Evolutionary conservation across 2,888 invertebrate species (phyloP).

Genomic region (Chironomus riparius): DNA sequence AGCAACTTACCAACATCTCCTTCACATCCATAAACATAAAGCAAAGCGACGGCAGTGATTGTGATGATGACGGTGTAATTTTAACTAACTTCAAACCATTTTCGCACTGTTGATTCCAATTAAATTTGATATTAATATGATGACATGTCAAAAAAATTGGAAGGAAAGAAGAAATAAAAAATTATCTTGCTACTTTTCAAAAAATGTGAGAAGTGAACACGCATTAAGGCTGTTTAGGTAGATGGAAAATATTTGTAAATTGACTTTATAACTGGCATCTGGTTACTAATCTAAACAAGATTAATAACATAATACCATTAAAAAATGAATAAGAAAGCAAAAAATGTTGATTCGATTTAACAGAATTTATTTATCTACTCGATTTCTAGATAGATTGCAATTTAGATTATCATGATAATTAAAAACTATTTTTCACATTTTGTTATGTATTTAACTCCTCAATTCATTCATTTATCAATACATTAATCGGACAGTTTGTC

Average conservation of each 20-base stretch:
- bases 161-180: too few relatives aligned
- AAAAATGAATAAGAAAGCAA: not conserved
- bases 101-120: not conserved
- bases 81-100: not conserved
- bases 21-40: not conserved
- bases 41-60: not conserved
- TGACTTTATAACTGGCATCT: not conserved
- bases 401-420: not conserved
- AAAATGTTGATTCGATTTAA: not conserved
- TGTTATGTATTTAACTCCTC: not conserved
- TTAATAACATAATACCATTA: not conserved
- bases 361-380: constrained; percentile 1
- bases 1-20: not conserved
- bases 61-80: not conserved
- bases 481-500: too few relatives aligned
- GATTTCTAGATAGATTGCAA: constrained; percentile 10
- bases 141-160: not conserved
- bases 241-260: not conserved
- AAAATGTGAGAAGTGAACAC: not conserved
- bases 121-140: not conserved
- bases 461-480: too few relatives aligned
- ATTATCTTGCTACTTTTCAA: not conserved
- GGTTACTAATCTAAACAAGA: not conserved
- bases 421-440: not conserved
- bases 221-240: not conserved